Base-by-base conservation (phyloP, 2,797 vertebrate genomes). In the Antrozous pallidus region DNA sequence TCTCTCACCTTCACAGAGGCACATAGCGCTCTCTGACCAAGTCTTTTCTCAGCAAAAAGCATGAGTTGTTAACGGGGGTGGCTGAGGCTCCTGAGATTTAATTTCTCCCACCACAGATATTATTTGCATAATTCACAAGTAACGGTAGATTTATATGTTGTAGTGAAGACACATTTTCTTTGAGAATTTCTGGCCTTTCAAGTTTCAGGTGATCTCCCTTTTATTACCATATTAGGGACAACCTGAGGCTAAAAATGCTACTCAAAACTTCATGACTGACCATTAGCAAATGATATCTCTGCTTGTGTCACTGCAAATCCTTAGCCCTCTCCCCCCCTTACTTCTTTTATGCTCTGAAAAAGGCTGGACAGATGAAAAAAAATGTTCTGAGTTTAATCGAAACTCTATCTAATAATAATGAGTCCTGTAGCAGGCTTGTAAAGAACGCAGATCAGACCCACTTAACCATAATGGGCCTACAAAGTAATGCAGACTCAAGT, bases 401-500 rank as follows among this genome's bases (percentile, higher is more conserved):
- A 98, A 96, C 97, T 96, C 96, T 97, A 45, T 97, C 96, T 97
- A 95, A 97, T 98, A 98, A 96, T 97, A 98, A 98, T 95, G 96
- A 98, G 95, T 97, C 97, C 96, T 96, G 94, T 80, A 97, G 58
- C 51, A 45, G 92, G 88, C 96, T 97, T 97, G 95, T 97, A 97
- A 98, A 97, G 97, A 97, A 98, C 45, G 95, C 95, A 95, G 96
- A 97, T 97, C 97, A 97, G 97, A 97, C 89, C 93, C 95, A 98
- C 98, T 98, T 98, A 97, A 96, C 92, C 91, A 92, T 98, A 98
- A 98, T 98, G 97, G 95, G 94, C 94, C 97, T 98, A 97, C 96
- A 97, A 96, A 98, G 95, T 98, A 98, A 98, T 97, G 98, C 98
- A 98, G 96, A 95, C 97, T 98, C 98, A 98, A 98, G 98, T 97